Evolutionary conservation across 1,140 invertebrate genomes (phyloP).

Genomic region (Danaus melanippus): DNA sequence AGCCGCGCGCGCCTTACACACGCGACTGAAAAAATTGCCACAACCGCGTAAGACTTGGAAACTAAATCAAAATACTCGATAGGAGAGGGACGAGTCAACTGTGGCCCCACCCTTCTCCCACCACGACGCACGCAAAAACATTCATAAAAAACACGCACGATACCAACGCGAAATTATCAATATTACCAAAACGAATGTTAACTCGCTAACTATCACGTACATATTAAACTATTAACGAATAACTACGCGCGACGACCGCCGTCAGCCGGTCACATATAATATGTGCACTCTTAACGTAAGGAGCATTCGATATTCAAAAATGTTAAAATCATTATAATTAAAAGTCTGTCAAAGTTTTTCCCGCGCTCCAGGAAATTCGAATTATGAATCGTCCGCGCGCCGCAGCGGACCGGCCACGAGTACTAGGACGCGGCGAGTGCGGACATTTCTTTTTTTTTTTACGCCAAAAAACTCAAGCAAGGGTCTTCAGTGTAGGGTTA

Average conservation of each 20-base stretch:
- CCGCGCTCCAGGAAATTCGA: conserved; percentile 50
- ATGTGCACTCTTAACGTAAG: too few species aligned
- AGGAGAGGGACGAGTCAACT: conserved; percentile 65
- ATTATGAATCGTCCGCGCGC: conserved; percentile 46
- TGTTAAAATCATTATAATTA: too few species aligned
- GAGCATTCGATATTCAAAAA: too few species aligned
- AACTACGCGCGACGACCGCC: too few species aligned
- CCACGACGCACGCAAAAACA: conserved; percentile 63
- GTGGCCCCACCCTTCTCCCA: conserved; percentile 66
- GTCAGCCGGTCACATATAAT: too few species aligned
- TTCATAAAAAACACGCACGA: conserved; percentile 65
- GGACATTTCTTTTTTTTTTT: conserved; percentile 36
- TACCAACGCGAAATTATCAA: conserved; percentile 62
- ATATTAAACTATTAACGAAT: conserved; percentile 48
- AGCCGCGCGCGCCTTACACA: conserved; percentile 62
- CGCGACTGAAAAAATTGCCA: conserved; percentile 70
- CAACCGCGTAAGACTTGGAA: conserved; percentile 67
- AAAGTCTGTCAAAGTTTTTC: conserved; percentile 38
- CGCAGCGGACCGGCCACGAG: conserved; percentile 56
- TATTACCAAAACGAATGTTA: conserved; percentile 51
- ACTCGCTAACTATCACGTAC: conserved; percentile 30
- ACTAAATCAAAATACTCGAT: conserved; percentile 71
- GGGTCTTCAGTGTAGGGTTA: conserved; percentile 57
- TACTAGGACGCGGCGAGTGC: conserved; percentile 34
- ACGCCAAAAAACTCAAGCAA: conserved; percentile 63